Evolutionary conservation across 2,888 invertebrate genomes (phyloP), one percentile per base, ranked within the genome.

Genomic region (Drosophila hamatofila): DNA sequence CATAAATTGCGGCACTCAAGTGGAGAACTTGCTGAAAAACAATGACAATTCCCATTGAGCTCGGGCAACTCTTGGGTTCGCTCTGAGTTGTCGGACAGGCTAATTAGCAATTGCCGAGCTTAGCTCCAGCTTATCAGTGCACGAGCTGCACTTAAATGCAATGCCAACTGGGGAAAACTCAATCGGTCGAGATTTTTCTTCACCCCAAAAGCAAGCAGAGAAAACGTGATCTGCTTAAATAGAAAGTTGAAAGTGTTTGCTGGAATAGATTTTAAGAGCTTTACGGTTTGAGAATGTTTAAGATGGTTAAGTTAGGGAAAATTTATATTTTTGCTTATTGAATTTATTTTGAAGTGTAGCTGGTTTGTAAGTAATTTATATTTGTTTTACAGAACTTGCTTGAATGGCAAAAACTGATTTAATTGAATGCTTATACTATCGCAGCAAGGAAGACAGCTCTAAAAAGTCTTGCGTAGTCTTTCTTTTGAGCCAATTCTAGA

Each of bases 1-100:
- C 83, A 84, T 84, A 86, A 86, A 84, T 83, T 84, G 81, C 74
- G 75, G 83, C 71, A 77, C 69, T 73, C 82, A 82, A 82, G 73
- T 74, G 65, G 66, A 70, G 70, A 83, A 75, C 63, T 72, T 74
- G 72, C 70, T 57, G 69, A 72, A 83, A 77, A 78, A 83, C 85
- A 83, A 80, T 75, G 80, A 67, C 48, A 64, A 66, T 61, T 44
- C 60, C 39, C 39, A 23, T 25, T 39, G 12, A 37, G 37, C 37
- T 21, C 4, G 30, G 8, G 9, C 1, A 16, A 11, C 49, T 18
- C 49, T 18, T 1, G 23, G 1, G 33, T 9, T 35, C 12, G 33
- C 39, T n/a, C 54, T 27, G 12, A 18, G 56, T 42, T 77, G 60
- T 66, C 63, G 65, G 64, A 62, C 57, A 2, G 74, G 74, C 66